Conservation (phyloP, 37 sponge, comb jelly and placozoan species). For the Ephydatia muelleri region DNA sequence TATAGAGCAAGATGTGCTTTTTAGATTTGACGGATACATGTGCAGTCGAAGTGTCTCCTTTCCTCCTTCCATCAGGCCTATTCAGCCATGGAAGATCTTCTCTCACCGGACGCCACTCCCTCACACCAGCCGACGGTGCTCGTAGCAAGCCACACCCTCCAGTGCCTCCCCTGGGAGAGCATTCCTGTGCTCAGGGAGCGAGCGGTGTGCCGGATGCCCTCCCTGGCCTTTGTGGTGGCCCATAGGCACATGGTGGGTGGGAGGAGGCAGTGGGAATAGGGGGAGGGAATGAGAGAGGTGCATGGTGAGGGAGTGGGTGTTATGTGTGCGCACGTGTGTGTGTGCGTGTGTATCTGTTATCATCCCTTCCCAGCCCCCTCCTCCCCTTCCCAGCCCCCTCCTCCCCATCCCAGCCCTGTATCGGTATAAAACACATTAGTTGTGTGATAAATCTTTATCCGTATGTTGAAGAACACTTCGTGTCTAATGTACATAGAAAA, state of each 20-base stretch:
- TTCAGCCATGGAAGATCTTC: background rate
- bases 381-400: background rate
- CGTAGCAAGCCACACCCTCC: slow-evolving; percentile 22
- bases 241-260: slow-evolving; percentile 36
- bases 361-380: background rate
- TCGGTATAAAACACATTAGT: background rate
- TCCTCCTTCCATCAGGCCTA: background rate
- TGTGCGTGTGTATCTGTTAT: slow-evolving; percentile 16
- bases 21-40: too few relatives aligned
- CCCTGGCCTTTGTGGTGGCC: slow-evolving; percentile 58
- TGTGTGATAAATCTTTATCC: background rate
- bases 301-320: background rate
- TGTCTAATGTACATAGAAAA: background rate
- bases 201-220: slow-evolving; percentile 69
- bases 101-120: background rate
- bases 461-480: background rate
- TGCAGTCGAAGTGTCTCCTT: background rate
- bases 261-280: background rate
- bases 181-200: slow-evolving; percentile 34
- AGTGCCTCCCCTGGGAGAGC: slow-evolving; percentile 69
- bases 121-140: slow-evolving; percentile 20
- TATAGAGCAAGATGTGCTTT: too few relatives aligned
- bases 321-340: background rate
- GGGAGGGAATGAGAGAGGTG: background rate
- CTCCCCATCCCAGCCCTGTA: background rate